phyloP scores from a whole-genome alignment of 2,113 vertebrate genomes.

The Stigmatopora nigra region DNA sequence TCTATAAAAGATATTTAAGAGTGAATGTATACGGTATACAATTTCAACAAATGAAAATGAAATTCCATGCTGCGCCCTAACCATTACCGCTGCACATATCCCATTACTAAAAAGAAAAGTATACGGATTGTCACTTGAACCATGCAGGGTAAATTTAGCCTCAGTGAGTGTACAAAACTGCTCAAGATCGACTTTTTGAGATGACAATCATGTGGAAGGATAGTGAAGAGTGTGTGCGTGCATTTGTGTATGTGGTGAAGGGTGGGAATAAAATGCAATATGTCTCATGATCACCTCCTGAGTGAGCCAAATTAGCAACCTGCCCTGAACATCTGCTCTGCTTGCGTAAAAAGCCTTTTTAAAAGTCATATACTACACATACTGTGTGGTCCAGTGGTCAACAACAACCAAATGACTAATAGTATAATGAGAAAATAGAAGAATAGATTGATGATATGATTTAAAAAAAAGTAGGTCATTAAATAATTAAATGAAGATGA shows the following conservation, averaged over 20 bases:
- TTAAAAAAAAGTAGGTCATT: neutral
- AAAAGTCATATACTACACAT: conserved; percentile 12
- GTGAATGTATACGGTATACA: no score
- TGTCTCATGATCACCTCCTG: conserved; percentile 57
- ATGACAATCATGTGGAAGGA: conserved; percentile 7
- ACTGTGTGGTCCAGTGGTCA: neutral
- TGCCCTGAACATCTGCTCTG: conserved; percentile 64
- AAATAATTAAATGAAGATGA: neutral
- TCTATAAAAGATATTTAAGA: no score
- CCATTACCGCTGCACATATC: neutral
- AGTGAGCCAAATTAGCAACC: conserved; percentile 61
- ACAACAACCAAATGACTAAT: neutral
- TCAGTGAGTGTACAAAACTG: neutral
- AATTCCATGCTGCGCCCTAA: neutral
- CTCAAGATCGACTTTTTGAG: conserved; percentile 25
- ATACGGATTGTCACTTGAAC: neutral
- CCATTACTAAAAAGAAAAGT: neutral
- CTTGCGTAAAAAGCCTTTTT: conserved; percentile 38
- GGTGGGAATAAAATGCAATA: conserved; percentile 44
- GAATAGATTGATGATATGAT: neutral
- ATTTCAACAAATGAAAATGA: no score
- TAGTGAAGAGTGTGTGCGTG: conserved; percentile 11
- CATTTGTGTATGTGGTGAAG: conserved; percentile 5
- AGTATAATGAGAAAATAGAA: neutral
- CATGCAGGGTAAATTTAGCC: conserved; percentile 1